These are phyloP conservation scores for Drosophila kikkawai DNA, from an alignment of 1,140 invertebrate species.

Conservation along the genomic window DNA sequence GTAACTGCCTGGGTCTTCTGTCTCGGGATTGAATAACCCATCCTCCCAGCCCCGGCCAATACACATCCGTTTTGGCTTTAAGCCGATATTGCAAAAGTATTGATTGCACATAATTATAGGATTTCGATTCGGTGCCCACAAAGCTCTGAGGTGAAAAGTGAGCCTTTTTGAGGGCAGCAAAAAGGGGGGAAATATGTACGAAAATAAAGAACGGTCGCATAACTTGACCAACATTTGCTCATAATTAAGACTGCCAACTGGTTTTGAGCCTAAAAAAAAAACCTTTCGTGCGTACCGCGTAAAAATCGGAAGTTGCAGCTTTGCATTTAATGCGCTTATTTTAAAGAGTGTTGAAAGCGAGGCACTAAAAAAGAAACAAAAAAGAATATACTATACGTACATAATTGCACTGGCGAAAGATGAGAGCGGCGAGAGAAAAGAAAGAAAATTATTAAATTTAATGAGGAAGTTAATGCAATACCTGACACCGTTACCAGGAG, in stretches of 20 bases:
- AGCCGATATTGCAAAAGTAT: slow-evolving; percentile 74
- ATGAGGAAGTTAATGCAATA: slow-evolving; percentile 12
- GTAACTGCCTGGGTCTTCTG: neutral
- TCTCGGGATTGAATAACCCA: neutral
- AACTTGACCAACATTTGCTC: slow-evolving; percentile 72
- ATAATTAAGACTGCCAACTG: slow-evolving; percentile 73
- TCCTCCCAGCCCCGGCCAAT: slow-evolving; percentile 9
- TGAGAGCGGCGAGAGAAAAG: neutral
- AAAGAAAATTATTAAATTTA: slow-evolving; percentile 18
- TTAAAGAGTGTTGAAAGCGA: slow-evolving; percentile 79
- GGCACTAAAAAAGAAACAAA: slow-evolving; percentile 15
- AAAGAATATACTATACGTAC: slow-evolving; percentile 1
- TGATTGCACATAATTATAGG: slow-evolving; percentile 82
- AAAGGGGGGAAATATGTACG: neutral
- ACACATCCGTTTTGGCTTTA: slow-evolving; percentile 65
- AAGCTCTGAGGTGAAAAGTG: slow-evolving; percentile 56
- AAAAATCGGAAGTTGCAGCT: slow-evolving; percentile 79
- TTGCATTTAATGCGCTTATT: slow-evolving; percentile 77
- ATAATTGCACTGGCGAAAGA: slow-evolving; percentile 14
- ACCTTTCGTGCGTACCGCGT: slow-evolving; percentile 57
- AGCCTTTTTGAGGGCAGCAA: slow-evolving; percentile 20
- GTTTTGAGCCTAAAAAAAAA: slow-evolving; percentile 31
- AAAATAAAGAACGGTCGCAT: slow-evolving; percentile 48
- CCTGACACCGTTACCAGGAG: neutral
- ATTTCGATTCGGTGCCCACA: slow-evolving; percentile 53